Percentiles rank a stretch among this genome's conserved stretches.
Conservation (phyloP, 2,888 invertebrate species). For the Lathronympha strigana region DNA sequence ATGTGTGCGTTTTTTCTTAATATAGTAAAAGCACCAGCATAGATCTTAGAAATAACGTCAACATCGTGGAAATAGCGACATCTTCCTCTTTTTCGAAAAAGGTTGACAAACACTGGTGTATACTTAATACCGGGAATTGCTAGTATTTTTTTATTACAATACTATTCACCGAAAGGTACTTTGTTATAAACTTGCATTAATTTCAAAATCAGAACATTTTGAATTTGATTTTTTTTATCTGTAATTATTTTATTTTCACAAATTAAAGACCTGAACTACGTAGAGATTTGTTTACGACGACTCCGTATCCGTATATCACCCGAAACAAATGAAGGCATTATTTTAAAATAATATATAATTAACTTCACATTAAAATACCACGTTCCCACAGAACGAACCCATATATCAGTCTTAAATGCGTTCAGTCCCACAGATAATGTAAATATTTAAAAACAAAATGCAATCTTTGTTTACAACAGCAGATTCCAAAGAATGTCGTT, state of each 20-base stretch:
- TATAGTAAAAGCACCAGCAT: too few species aligned
- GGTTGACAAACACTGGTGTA: too few species aligned
- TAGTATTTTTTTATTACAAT: too few species aligned
- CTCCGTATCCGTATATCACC: background rate
- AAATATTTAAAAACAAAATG: constrained; percentile 34
- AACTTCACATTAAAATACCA: constrained; percentile 28
- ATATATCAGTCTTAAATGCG: constrained; percentile 13
- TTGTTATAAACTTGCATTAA: too few species aligned
- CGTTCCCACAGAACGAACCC: constrained; percentile 15
- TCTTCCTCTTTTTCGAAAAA: too few species aligned
- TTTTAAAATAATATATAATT: constrained; percentile 23
- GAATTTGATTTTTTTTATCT: background rate
- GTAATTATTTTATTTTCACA: too few species aligned
- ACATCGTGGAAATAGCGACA: too few species aligned
- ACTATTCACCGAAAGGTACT: too few species aligned
- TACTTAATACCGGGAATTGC: too few species aligned
- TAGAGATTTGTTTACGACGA: background rate
- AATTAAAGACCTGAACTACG: background rate
- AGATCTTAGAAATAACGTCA: too few species aligned
- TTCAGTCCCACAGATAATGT: constrained; percentile 22
- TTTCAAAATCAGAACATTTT: background rate
- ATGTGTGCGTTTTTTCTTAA: too few species aligned
- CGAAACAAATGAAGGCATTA: constrained; percentile 11
- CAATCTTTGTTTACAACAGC: constrained; percentile 17
- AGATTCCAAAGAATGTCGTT: constrained; percentile 27